These are phyloP conservation scores for Sebastes miniatus DNA, from an alignment of 2,797 vertebrate genomes.

Conservation along the genomic window DNA sequence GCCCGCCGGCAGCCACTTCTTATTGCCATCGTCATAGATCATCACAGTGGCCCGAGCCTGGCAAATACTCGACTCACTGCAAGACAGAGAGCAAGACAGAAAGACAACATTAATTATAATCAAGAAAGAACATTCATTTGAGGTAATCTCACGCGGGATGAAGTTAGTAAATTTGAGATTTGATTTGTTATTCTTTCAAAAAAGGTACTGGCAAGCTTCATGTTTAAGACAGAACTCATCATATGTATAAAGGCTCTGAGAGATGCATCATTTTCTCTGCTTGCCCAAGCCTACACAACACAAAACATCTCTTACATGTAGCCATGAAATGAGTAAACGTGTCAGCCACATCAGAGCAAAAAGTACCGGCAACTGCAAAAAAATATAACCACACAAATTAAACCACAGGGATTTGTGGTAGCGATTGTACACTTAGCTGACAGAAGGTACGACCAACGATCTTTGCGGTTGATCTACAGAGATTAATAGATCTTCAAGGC, in stretches of 20 bases:
- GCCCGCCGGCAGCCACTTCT: conserved; percentile 91
- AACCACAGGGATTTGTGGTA: background rate
- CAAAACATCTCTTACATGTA: background rate
- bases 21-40: conserved; percentile 90
- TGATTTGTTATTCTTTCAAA: background rate
- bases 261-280: background rate
- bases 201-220: background rate
- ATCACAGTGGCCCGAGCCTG: conserved; percentile 93
- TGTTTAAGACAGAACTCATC: background rate
- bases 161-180: background rate
- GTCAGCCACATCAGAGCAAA: background rate
- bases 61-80: conserved; percentile 90
- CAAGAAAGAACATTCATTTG: background rate
- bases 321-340: background rate
- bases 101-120: background rate
- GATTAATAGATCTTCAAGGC: background rate
- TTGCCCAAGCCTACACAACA: background rate
- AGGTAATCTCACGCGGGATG: background rate
- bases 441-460: background rate
- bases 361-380: background rate
- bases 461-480: background rate
- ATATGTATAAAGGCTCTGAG: background rate
- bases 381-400: background rate
- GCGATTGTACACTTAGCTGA: background rate
- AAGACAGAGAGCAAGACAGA: conserved; percentile 19